Base-by-base conservation (phyloP, 2,797 vertebrate genomes). In the Sebastes miniatus region DNA sequence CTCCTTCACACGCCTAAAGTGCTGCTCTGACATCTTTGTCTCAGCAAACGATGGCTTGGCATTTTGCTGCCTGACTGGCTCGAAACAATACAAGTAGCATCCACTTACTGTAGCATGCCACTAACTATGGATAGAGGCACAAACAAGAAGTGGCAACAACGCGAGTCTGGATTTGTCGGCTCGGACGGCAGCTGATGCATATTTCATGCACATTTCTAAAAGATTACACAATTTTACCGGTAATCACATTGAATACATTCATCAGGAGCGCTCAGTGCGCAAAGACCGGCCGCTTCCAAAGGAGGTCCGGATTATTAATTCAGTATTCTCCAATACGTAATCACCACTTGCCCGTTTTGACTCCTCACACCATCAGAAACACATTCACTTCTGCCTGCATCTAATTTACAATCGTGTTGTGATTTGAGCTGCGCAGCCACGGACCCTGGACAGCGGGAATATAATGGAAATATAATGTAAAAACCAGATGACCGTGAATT, bases 401-500 rank as follows among this genome's bases (percentile, higher is more conserved):
- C 89, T 81, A 43, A 85, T 84, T 82, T 34, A 64, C 81, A 87
- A 79, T 81, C 73, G 11, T 71, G 76, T 78, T 80, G 80, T 61
- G 77, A 73, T 85, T 74, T 20, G 50, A 77, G 80, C 73, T 0
- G 70, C n/a, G 7, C 32, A 18, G 71, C n/a, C 82, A n/a, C 77
- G 39, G 39, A 77, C 80, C 79, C 73, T 1, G 76, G 70, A 59
- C 85, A 74, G 74, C 32, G 22, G 58, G 80, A 66, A 57, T 57
- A 68, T 87, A 89, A 93, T 88, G 83, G 84, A 88, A 93, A 92
- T 83, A 71, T 91, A 92, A 93, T 92, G 91, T 86, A 86, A 92
- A 89, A 92, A 90, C 69, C 92, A 87, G 90, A 93, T 91, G 91
- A 93, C 92, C 88, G 68, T 90, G 89, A 93, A 92, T 94, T 84